phyloP scores from a whole-genome alignment of 2,797 vertebrate species.

The Numenius phaeopus region DNA sequence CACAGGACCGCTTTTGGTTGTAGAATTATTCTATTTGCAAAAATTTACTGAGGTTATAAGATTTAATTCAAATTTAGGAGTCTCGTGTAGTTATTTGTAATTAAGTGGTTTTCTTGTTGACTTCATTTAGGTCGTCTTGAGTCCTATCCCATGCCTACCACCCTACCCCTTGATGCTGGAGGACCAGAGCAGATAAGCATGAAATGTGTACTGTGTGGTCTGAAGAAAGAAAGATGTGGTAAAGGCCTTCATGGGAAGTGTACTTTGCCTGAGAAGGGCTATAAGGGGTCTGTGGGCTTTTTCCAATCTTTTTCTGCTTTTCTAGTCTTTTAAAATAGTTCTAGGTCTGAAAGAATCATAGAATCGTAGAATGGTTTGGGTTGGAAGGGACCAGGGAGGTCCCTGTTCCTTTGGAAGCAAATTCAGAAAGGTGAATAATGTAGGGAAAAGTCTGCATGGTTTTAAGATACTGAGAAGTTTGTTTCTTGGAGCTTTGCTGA shows the following conservation, averaged over 20 bases:
- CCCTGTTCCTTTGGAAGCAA: neutral
- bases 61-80: neutral
- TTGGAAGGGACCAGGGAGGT: neutral
- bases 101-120: neutral
- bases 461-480: neutral
- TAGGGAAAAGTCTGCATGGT: neutral
- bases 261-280: neutral
- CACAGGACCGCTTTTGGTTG: neutral
- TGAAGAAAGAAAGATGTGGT: neutral
- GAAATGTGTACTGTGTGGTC: neutral
- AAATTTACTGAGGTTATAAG: neutral
- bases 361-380: too few species aligned
- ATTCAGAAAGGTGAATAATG: neutral
- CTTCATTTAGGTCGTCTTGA: neutral
- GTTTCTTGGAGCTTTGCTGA: neutral
- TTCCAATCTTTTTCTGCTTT: neutral
- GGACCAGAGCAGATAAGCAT: neutral
- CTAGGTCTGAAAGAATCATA: neutral
- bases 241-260: neutral
- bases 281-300: neutral
- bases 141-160: neutral
- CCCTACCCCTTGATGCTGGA: rapidly evolving
- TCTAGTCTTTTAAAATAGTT: neutral
- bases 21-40: neutral
- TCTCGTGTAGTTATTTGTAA: neutral